These are phyloP conservation scores for Erpetoichthys calabaricus DNA, from an alignment of 2,797 vertebrate species.

Conservation along the genomic window DNA sequence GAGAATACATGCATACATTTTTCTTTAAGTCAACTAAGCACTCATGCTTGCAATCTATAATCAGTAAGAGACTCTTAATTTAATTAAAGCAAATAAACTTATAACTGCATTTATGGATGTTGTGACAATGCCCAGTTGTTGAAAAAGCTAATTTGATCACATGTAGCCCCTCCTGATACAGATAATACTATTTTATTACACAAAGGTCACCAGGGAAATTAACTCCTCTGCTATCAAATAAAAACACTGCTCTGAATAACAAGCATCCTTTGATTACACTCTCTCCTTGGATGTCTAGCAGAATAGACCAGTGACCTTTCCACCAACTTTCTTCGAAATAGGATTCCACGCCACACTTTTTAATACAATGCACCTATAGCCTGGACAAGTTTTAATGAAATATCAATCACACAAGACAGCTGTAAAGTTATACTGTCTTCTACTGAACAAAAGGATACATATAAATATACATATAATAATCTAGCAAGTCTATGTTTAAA, in stretches of 20 bases:
- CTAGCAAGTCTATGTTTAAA: too few species aligned
- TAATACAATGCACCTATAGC: slow-evolving; percentile 17
- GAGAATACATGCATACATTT: slow-evolving; percentile 45
- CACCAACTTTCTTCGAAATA: slow-evolving; percentile 44
- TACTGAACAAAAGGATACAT: too few species aligned
- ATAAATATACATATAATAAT: too few species aligned
- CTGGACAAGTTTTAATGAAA: slow-evolving; percentile 40
- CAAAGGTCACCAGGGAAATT: slow-evolving; percentile 91
- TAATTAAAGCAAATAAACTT: slow-evolving; percentile 84
- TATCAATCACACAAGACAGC: slow-evolving; percentile 42
- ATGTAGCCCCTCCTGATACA: slow-evolving; percentile 67
- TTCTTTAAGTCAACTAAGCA: slow-evolving; percentile 15
- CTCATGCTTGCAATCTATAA: slow-evolving; percentile 35
- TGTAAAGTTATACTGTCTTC: slow-evolving; percentile 4
- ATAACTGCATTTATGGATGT: slow-evolving; percentile 64
- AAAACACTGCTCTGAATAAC: slow-evolving; percentile 61
- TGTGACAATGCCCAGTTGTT: slow-evolving; percentile 58
- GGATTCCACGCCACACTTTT: slow-evolving; percentile 40
- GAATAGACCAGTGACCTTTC: slow-evolving; percentile 65
- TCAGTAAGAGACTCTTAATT: slow-evolving; percentile 55
- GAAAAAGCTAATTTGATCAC: slow-evolving; percentile 71
- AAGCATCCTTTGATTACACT: slow-evolving; percentile 71
- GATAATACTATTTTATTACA: slow-evolving; percentile 81
- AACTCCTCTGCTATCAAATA: slow-evolving; percentile 78
- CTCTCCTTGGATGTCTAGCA: slow-evolving; percentile 57